Evolutionary conservation across 2,797 vertebrate genomes (phyloP), one percentile per base, ranked within the genome.

Genomic region (Falco columbarius): DNA sequence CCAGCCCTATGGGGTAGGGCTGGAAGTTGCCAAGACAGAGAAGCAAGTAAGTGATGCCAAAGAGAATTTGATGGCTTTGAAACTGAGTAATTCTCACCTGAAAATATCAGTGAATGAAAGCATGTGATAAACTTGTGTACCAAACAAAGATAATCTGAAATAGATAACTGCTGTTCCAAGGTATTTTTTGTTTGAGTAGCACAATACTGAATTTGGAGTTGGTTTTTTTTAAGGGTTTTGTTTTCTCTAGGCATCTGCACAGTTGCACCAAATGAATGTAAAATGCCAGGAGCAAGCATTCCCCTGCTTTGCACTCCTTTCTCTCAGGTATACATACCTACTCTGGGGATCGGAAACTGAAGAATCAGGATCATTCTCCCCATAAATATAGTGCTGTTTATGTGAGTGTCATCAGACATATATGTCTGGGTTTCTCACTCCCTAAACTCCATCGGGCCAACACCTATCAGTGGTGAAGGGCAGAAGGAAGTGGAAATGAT

Each of bases 1-100:
- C 73, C 99, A 99, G 95, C 99, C 99, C 9, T 99, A 98, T 3
- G 99, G 99, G 13, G 98, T 99, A 73, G 99, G 99, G 24, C 98
- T 99, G 27, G 99, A 99, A 79, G 98, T 96, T 8, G 99, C 99
- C 94, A 99, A 98, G 86, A 97, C 96, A 19, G 98, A 99, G 92
- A 99, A 99, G 95, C 99, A 99, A 98, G 99, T 99, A 97, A 97
- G 98, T 75, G 17, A 47, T 22, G 16, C 23, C 12, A 3, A 65
- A 81, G 32, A 47, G 30, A 59, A 36, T 56, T 52, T 73, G 6
- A 12, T 14, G 38, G 6, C 22, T 71, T 24, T 56, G 27, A 32
- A 81, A 58, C 27, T 18, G 19, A 58, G 12, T 72, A 66, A 74
- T 80, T 86, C 9, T 82, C 7, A 36, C 17, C 36, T 90, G 65